Conservation (phyloP, 2,888 invertebrate species). For the Platypus cylindrus region DNA sequence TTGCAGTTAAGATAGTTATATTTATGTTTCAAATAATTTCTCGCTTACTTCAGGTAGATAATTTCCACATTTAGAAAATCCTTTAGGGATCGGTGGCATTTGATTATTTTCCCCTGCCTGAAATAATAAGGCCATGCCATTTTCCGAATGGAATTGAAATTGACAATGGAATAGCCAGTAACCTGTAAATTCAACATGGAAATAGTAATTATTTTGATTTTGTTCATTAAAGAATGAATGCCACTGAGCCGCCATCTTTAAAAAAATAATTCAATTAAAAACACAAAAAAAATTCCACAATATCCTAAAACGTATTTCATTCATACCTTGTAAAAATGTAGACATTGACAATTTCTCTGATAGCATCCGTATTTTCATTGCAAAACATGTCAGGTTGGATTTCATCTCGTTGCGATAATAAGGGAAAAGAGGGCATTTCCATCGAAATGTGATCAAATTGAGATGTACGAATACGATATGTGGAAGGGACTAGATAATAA, state of each 20-base stretch:
- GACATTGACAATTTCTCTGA: conserved; percentile 61
- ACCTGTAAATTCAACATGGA: conserved; percentile 34
- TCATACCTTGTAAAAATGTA: conserved; percentile 57
- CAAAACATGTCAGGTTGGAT: conserved; percentile 57
- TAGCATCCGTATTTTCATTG: conserved; percentile 58
- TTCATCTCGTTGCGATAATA: conserved; percentile 51
- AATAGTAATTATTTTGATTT: no score
- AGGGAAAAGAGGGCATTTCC: conserved; percentile 60
- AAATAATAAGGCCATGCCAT: conserved; percentile 79
- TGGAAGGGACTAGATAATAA: no score
- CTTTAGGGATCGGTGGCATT: conserved; percentile 56
- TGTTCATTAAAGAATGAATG: no score
- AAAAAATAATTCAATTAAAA: no score
- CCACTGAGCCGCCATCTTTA: no score
- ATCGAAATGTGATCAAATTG: conserved; percentile 81
- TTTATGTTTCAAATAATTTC: no score
- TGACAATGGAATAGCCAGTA: conserved; percentile 90
- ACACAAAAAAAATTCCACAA: no score
- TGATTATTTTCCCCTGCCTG: conserved; percentile 72
- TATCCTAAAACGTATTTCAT: no score
- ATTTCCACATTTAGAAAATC: conserved; percentile 61
- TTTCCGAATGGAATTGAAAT: conserved; percentile 80
- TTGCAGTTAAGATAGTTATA: no score
- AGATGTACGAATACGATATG: conserved; percentile 52
- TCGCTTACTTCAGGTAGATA: conserved; percentile 21